Base-by-base conservation (phyloP, 2,797 vertebrate genomes). In the Sternotherus odoratus region DNA sequence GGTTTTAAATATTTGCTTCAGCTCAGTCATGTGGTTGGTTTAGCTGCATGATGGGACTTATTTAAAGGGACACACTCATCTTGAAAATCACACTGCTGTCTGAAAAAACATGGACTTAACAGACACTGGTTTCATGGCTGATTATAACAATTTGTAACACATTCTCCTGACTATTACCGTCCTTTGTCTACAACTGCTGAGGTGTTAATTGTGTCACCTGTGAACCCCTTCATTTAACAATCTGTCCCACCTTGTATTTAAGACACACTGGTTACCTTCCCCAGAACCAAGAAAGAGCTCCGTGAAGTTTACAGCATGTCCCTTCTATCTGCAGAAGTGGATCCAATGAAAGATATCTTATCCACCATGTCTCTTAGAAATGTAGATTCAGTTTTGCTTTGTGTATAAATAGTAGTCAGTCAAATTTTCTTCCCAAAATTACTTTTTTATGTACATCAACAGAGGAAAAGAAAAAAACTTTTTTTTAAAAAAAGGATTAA, bases 1-100 rank as follows among this genome's bases (percentile, higher is more conserved):
- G 15, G 36, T 97, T 96, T 97, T 82, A 86, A 94, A 90, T 83
- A 75, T 66, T 60, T 95, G 6, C 19, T 92, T 91, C 69, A 81
- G 53, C 36, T 88, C 30, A 91, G 75, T 13, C 1, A 2, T 81
- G 16, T 79, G 13, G 12, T 28, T 86, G 89, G 53, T 94, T 90
- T 84, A 95, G 72, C 80, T 9, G 63, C 56, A 85, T 16, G 48
- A 81, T 79, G 39, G 24, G 77, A 82, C 84, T 92, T 95, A 89
- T 91, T 96, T 95, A 93, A 96, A 92, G 26, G 75, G 46, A 79
- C 72, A 84, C 15, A 93, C 84, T 92, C 82, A 86, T 75, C 30
- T 66, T 80, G n/a, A 77, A 95, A 96, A 90, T 91, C 79, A 84
- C 19, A 87, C 33, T 79, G 26, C 66, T 87, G 19, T 51, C 77